Percentiles rank a stretch among this genome's conserved stretches.
phyloP scores from a whole-genome alignment of 2,797 vertebrate species.

The Microcaecilia unicolor region DNA sequence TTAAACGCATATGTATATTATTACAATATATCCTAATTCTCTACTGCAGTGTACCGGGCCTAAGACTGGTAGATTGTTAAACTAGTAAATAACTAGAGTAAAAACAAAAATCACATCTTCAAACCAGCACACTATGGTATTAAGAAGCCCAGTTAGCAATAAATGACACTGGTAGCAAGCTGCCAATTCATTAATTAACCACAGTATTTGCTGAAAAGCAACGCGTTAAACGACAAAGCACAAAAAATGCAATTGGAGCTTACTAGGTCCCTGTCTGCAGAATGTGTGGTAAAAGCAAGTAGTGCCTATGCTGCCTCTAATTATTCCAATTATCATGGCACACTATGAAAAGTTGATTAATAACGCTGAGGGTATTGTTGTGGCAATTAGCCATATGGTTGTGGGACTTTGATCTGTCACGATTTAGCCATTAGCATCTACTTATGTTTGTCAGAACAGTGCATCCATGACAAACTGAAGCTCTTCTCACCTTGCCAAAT shows the following conservation, averaged over 20 bases:
- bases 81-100: slow-evolving; percentile 2
- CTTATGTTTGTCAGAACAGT: slow-evolving; percentile 98
- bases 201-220: slow-evolving; percentile 61
- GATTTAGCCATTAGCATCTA: slow-evolving; percentile 99
- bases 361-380: slow-evolving; percentile 99
- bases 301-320: slow-evolving; percentile 85
- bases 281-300: slow-evolving; percentile 61
- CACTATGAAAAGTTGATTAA: slow-evolving; percentile 99
- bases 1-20: too few relatives aligned
- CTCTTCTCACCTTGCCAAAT: slow-evolving; percentile 96
- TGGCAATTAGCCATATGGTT: slow-evolving; percentile 99
- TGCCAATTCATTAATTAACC: slow-evolving; percentile 76
- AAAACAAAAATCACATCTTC: slow-evolving; percentile 19
- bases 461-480: slow-evolving; percentile 97
- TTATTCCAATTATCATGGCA: slow-evolving; percentile 99
- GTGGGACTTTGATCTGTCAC: slow-evolving; percentile 99
- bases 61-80: slow-evolving; percentile 8
- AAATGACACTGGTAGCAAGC: slow-evolving; percentile 45
- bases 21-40: too few relatives aligned
- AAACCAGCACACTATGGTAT: slow-evolving; percentile 24
- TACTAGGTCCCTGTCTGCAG: slow-evolving; percentile 52
- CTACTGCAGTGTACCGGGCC: slow-evolving; percentile 17
- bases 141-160: slow-evolving; percentile 40
- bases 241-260: slow-evolving; percentile 49
- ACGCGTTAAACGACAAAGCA: slow-evolving; percentile 61